phyloP scores from a whole-genome alignment of 2,797 vertebrate species.

The Cottoperca gobio region DNA sequence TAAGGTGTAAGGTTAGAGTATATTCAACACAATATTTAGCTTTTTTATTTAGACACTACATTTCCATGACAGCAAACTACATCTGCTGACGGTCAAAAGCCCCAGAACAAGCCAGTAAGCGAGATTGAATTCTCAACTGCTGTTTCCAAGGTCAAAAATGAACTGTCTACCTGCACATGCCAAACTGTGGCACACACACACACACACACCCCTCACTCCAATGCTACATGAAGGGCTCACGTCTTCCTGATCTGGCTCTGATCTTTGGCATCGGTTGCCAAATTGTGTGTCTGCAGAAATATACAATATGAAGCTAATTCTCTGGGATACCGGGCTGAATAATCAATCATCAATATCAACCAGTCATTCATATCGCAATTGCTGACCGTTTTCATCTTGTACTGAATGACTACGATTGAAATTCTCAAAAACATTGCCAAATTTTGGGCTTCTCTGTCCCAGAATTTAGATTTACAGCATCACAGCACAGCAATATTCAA shows the following conservation, averaged over 20 bases:
- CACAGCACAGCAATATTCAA: slow-evolving; percentile 42
- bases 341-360: slow-evolving; percentile 7
- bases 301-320: background rate
- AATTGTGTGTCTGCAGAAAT: background rate
- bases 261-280: no score
- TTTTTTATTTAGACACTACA: background rate
- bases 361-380: background rate
- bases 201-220: background rate
- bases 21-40: no score
- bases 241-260: background rate
- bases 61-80: background rate
- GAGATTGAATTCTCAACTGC: no score
- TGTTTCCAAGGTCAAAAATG: no score
- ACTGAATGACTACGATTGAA: background rate
- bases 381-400: background rate
- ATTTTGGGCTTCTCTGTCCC: slow-evolving; percentile 14
- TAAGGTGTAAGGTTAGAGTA: no score
- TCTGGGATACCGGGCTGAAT: background rate
- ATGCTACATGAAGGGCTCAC: background rate
- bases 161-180: no score
- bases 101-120: no score
- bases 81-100: background rate
- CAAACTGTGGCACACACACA: background rate
- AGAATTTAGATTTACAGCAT: slow-evolving; percentile 38
- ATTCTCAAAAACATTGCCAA: slow-evolving; percentile 15